phyloP scores from a whole-genome alignment of 2,113 vertebrate genomes.

The Sorex araneus region DNA sequence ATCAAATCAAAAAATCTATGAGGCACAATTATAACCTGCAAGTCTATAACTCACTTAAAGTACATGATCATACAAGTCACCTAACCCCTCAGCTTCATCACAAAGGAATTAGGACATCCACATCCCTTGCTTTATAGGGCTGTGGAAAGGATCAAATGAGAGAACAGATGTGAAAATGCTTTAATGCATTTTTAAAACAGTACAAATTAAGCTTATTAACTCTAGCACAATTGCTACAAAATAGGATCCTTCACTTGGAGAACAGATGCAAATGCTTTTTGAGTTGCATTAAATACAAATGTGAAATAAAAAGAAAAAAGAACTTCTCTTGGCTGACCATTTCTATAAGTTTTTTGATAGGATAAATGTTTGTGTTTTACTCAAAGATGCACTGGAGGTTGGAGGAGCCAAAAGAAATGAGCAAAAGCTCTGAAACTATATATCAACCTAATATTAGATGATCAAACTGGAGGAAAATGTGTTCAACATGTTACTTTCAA shows the following conservation, averaged over 20 bases:
- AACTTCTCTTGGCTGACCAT: background rate
- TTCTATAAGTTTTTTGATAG: background rate
- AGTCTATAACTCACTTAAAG: background rate
- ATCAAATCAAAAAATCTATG: background rate
- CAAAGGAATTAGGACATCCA: background rate
- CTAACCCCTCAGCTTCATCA: background rate
- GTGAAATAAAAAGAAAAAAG: background rate
- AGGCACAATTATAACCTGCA: background rate
- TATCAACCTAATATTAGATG: conserved; percentile 63
- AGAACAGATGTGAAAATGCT: conserved; percentile 57
- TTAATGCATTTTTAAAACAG: conserved; percentile 66
- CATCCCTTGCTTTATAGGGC: background rate
- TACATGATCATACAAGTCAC: background rate
- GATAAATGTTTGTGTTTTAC: background rate
- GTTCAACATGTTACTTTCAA: conserved; percentile 44
- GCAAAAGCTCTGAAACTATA: conserved; percentile 5
- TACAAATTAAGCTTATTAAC: conserved; percentile 64
- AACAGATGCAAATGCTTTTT: conserved; percentile 26
- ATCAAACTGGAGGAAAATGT: conserved; percentile 60
- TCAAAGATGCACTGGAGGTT: background rate
- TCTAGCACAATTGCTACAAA: conserved; percentile 57
- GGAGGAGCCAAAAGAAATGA: background rate
- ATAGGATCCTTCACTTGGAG: background rate
- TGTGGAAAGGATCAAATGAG: conserved; percentile 40
- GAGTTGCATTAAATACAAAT: conserved; percentile 34